Evolutionary conservation across 2,113 vertebrate genomes (phyloP).

Genomic region (Galemys pyrenaicus): DNA sequence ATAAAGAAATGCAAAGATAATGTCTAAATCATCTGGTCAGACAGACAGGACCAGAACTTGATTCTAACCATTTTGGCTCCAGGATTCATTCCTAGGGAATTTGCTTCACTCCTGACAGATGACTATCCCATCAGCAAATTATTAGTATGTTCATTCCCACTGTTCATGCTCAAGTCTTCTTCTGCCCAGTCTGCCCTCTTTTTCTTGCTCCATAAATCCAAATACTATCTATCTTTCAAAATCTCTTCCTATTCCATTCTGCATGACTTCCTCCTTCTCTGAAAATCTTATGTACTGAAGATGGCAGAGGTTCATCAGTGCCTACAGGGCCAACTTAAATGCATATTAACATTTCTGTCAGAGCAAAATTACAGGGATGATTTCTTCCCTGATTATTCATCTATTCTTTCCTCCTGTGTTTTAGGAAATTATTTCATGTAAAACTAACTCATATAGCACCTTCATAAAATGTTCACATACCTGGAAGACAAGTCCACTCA

Average conservation of each 20-base stretch:
- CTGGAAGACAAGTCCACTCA: background rate
- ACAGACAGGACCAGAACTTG: background rate
- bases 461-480: background rate
- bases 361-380: conserved; percentile 22
- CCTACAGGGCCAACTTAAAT: background rate
- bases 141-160: background rate
- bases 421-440: conserved; percentile 29
- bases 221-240: background rate
- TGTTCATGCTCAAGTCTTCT: conserved; percentile 33
- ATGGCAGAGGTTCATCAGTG: background rate
- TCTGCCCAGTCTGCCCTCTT: background rate
- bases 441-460: background rate
- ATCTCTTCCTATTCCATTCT: conserved; percentile 24
- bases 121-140: background rate
- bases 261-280: background rate
- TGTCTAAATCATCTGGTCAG: background rate
- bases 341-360: background rate
- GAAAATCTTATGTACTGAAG: background rate
- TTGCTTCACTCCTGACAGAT: background rate
- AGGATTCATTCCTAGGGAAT: background rate
- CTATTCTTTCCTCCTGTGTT: background rate
- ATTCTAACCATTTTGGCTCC: background rate
- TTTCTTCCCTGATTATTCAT: background rate
- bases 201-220: background rate
- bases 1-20: conserved; percentile 24